These are phyloP conservation scores for Pluvianellus socialis DNA, from an alignment of 2,113 vertebrate genomes.

Conservation along the genomic window DNA sequence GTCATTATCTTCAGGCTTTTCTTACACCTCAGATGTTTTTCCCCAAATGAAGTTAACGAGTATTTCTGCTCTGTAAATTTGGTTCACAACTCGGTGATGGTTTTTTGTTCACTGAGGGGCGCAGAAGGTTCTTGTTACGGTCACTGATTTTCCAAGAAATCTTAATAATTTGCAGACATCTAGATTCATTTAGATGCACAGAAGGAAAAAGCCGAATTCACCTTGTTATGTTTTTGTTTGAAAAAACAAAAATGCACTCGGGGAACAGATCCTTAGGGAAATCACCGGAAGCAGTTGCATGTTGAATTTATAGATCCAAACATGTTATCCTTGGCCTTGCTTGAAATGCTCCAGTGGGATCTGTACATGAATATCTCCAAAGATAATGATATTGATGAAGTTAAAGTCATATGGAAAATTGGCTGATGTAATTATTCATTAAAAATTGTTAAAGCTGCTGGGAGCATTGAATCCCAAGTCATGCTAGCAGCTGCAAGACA, in stretches of 20 bases:
- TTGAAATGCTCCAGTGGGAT: background rate
- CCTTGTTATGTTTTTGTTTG: background rate
- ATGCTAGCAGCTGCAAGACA: background rate
- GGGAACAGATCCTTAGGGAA: background rate
- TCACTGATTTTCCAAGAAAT: constrained; percentile 26
- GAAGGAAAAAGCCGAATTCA: background rate
- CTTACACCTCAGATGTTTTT: background rate
- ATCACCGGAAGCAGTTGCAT: background rate
- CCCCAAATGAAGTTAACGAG: background rate
- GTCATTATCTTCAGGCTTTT: background rate
- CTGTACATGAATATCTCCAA: background rate
- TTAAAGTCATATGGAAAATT: constrained; percentile 21
- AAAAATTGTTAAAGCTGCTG: background rate
- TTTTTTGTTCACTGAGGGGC: background rate
- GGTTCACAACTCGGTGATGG: background rate
- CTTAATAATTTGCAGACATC: constrained; percentile 26
- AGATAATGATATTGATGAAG: constrained; percentile 1
- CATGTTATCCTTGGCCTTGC: constrained; percentile 11
- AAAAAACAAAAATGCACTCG: background rate
- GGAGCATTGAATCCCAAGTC: background rate
- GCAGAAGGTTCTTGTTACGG: background rate
- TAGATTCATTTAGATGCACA: background rate
- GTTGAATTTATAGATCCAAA: background rate
- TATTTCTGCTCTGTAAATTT: constrained; percentile 26
- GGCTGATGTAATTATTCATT: constrained; percentile 9